phyloP scores from a whole-genome alignment of 2,113 vertebrate species.

The Bothrops jararaca region DNA sequence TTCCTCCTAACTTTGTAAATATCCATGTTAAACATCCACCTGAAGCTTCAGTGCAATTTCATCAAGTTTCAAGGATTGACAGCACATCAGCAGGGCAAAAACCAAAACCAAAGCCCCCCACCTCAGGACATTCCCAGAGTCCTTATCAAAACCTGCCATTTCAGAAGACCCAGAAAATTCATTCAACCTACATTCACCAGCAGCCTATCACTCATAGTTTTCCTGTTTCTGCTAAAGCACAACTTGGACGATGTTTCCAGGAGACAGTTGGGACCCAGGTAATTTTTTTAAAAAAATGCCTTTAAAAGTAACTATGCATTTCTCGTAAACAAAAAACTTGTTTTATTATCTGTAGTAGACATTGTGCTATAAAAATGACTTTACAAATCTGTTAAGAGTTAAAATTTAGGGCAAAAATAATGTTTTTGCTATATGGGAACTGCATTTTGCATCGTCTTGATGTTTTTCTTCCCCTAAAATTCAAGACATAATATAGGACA shows the following conservation, averaged over 20 bases:
- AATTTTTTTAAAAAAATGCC: conserved; percentile 39
- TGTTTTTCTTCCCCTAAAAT: neutral
- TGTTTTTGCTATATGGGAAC: neutral
- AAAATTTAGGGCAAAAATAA: neutral
- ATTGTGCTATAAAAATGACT: neutral
- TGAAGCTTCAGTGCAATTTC: conserved; percentile 95
- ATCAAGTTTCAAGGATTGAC: conserved; percentile 94
- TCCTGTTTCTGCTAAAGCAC: conserved; percentile 86
- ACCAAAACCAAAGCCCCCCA: conserved; percentile 77
- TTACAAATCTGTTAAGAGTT: neutral
- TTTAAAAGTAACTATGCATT: neutral
- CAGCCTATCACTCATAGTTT: conserved; percentile 82
- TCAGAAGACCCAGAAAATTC: conserved; percentile 83
- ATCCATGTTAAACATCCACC: conserved; percentile 97
- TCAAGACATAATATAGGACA: neutral
- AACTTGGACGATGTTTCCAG: conserved; percentile 95
- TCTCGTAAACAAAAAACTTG: neutral
- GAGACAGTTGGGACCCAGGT: conserved; percentile 93
- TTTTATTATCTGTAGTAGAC: neutral
- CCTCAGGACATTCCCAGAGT: conserved; percentile 75
- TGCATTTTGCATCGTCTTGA: neutral
- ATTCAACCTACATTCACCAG: conserved; percentile 80
- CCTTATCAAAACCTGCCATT: conserved; percentile 81
- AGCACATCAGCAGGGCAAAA: conserved; percentile 78
- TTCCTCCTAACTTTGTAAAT: conserved; percentile 88